Percentiles rank a stretch among this genome's conserved stretches.
Conservation (phyloP, 2,797 vertebrate species). For the Rhodeus uyekii region DNA sequence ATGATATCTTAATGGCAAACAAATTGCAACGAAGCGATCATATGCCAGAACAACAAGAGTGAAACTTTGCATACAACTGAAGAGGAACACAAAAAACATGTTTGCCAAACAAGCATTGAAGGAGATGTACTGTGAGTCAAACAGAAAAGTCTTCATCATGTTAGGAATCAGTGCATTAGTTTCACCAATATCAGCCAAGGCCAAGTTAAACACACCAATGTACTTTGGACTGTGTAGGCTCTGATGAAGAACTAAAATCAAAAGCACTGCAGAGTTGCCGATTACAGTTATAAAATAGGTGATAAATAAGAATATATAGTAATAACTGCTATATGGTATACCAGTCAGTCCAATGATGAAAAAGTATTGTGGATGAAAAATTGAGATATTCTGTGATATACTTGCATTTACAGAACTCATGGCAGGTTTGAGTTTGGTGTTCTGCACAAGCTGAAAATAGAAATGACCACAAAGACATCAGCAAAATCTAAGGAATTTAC, state of each 20-base stretch:
- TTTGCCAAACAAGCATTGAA: constrained; percentile 53
- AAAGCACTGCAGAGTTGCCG: constrained; percentile 53
- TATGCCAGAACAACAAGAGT: constrained; percentile 51
- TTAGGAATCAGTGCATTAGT: constrained; percentile 55
- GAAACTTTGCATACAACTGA: constrained; percentile 36
- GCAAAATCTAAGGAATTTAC: background rate
- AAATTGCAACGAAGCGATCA: constrained; percentile 57
- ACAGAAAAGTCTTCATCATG: constrained; percentile 53
- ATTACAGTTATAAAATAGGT: constrained; percentile 47
- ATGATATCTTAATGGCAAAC: constrained; percentile 54
- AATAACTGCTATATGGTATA: constrained; percentile 42
- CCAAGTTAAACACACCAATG: constrained; percentile 54
- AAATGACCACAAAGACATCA: background rate
- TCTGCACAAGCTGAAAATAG: constrained; percentile 26
- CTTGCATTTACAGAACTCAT: constrained; percentile 41
- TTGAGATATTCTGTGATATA: constrained; percentile 23
- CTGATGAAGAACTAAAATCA: constrained; percentile 22
- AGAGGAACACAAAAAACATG: constrained; percentile 58
- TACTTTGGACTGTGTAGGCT: constrained; percentile 57
- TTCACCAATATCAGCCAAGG: constrained; percentile 56
- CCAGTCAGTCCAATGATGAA: constrained; percentile 57
- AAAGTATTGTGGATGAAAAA: constrained; percentile 52
- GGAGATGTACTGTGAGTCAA: constrained; percentile 51
- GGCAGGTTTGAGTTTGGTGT: background rate
- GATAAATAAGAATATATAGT: constrained; percentile 54